phyloP scores from a whole-genome alignment of 2,797 vertebrate genomes.

The Momotus momota region DNA sequence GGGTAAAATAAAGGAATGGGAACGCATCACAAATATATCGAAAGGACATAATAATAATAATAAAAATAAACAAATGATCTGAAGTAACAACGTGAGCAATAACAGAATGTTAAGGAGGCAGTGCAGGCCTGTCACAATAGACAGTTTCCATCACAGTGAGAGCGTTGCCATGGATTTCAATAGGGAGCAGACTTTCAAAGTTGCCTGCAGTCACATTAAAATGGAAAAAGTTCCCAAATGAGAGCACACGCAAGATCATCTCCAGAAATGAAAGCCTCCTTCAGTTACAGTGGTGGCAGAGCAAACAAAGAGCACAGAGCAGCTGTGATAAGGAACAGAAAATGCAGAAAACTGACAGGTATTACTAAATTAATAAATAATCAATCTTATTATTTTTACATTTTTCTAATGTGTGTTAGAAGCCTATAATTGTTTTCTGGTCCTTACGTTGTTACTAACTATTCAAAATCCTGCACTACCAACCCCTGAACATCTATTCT shows the following conservation, averaged over 20 bases:
- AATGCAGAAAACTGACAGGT: not conserved
- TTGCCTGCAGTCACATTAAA: not conserved
- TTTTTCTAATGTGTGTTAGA: not conserved
- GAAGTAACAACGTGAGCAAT: not conserved
- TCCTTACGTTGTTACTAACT: not conserved
- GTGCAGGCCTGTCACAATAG: not conserved
- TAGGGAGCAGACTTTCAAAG: not conserved
- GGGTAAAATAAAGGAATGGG: not conserved
- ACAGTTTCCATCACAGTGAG: not conserved
- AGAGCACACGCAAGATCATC: not conserved
- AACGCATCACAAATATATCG: not conserved
- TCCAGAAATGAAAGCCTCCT: not conserved
- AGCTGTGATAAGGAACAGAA: not conserved
- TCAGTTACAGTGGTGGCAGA: not conserved
- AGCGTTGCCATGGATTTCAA: not conserved
- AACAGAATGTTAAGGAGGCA: not conserved
- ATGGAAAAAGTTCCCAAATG: not conserved
- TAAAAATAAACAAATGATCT: not conserved
- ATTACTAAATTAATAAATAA: not conserved
- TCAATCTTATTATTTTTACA: not conserved
- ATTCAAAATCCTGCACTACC: not conserved
- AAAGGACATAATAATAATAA: not conserved
- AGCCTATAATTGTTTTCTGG: not conserved
- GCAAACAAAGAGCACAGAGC: not conserved
- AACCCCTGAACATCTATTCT: not conserved